These are phyloP conservation scores for Ophonus ardosiacus DNA, from an alignment of 2,888 invertebrate species.

Conservation along the genomic window DNA sequence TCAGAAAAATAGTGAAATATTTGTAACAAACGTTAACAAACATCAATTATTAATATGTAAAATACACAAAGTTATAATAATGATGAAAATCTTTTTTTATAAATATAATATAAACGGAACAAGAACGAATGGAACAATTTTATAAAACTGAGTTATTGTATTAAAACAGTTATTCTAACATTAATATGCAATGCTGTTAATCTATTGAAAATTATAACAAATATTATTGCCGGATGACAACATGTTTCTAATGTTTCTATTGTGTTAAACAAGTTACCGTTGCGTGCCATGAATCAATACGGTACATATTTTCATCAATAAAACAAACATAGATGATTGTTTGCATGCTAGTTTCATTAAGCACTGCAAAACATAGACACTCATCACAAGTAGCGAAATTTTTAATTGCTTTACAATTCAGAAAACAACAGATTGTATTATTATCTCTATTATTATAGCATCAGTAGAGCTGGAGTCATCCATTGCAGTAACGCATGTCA, in stretches of 20 bases:
- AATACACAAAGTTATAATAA: too few species aligned
- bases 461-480: too few species aligned
- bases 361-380: neutral
- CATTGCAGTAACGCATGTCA: too few species aligned
- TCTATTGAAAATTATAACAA: slow-evolving; percentile 25
- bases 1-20: too few species aligned
- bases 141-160: too few species aligned
- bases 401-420: neutral
- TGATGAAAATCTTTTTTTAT: too few species aligned
- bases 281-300: neutral
- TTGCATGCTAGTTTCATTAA: slow-evolving; percentile 27
- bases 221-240: slow-evolving; percentile 34
- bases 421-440: neutral
- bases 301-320: slow-evolving; percentile 20
- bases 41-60: too few species aligned
- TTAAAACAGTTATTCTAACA: slow-evolving; percentile 4
- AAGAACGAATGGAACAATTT: too few species aligned
- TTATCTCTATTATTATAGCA: too few species aligned
- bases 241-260: slow-evolving; percentile 30
- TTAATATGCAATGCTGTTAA: slow-evolving; percentile 25
- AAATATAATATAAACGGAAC: too few species aligned
- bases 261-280: slow-evolving; percentile 20
- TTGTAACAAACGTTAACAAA: too few species aligned
- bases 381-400: neutral
- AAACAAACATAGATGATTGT: slow-evolving; percentile 1